These are phyloP conservation scores for Epirrhoe alternata DNA, from an alignment of 2,888 invertebrate species.

Conservation along the genomic window DNA sequence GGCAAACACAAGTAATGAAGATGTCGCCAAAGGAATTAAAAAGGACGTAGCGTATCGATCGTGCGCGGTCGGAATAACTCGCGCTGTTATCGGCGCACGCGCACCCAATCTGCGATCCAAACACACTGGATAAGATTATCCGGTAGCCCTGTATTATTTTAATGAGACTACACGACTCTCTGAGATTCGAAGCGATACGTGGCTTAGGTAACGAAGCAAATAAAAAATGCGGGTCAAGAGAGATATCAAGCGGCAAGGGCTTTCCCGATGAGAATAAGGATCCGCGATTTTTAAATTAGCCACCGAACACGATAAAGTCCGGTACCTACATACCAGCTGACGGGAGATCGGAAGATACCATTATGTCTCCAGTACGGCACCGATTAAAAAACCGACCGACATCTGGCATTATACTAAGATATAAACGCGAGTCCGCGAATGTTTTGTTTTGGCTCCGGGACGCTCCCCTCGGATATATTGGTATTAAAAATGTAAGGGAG, in stretches of 20 bases:
- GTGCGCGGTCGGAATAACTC: constrained; percentile 81
- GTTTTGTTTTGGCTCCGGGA: constrained; percentile 75
- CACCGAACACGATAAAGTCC: constrained; percentile 75
- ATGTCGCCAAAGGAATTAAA: constrained; percentile 80
- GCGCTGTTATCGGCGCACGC: constrained; percentile 82
- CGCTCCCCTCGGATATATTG: constrained; percentile 83
- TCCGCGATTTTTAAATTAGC: constrained; percentile 79
- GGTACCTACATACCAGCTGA: constrained; percentile 82
- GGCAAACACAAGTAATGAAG: constrained; percentile 78
- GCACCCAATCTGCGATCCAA: constrained; percentile 84
- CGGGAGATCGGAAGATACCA: constrained; percentile 83
- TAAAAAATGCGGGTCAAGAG: constrained; percentile 80
- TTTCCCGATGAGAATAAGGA: constrained; percentile 60
- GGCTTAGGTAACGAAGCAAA: constrained; percentile 81
- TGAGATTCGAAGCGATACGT: constrained; percentile 81
- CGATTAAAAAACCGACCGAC: constrained; percentile 82
- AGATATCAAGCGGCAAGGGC: constrained; percentile 77
- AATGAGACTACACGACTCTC: constrained; percentile 84
- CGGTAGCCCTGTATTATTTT: constrained; percentile 85
- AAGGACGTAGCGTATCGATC: constrained; percentile 76
- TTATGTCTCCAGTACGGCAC: constrained; percentile 83
- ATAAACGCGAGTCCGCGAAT: constrained; percentile 79
- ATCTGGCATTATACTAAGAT: constrained; percentile 84
- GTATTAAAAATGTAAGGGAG: constrained; percentile 86
- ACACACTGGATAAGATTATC: constrained; percentile 85